These are phyloP conservation scores for Pseudocheirus occidentalis DNA, from an alignment of 2,797 vertebrate species.

Conservation along the genomic window DNA sequence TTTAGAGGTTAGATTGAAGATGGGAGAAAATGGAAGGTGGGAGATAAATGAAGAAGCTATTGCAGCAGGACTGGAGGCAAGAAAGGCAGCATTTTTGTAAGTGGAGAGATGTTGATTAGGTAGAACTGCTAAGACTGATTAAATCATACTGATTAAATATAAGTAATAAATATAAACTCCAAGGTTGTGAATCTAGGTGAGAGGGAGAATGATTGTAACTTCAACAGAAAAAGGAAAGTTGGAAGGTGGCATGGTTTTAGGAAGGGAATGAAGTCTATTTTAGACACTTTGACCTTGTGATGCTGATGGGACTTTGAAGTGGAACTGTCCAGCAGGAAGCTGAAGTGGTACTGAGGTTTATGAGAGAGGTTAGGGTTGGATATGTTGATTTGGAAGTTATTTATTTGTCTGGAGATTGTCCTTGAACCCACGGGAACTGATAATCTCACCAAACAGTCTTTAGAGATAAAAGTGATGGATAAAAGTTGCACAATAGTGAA, in stretches of 20 bases:
- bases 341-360: neutral
- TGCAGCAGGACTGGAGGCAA: neutral
- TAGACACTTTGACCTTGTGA: neutral
- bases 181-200: neutral
- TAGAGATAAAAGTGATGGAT: neutral
- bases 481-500: conserved; percentile 45
- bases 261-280: neutral
- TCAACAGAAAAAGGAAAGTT: neutral
- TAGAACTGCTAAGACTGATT: neutral
- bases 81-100: neutral
- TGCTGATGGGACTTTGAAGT: neutral
- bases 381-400: neutral
- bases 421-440: neutral
- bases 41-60: neutral
- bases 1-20: neutral
- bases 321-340: neutral
- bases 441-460: neutral
- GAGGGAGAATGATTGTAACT: neutral
- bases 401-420: neutral
- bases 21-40: neutral
- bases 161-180: neutral
- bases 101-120: neutral
- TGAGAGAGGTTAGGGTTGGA: neutral
- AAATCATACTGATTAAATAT: neutral
- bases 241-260: neutral